Evolutionary conservation across 2,113 vertebrate genomes (phyloP).

Genomic region (Tichodroma muraria): DNA sequence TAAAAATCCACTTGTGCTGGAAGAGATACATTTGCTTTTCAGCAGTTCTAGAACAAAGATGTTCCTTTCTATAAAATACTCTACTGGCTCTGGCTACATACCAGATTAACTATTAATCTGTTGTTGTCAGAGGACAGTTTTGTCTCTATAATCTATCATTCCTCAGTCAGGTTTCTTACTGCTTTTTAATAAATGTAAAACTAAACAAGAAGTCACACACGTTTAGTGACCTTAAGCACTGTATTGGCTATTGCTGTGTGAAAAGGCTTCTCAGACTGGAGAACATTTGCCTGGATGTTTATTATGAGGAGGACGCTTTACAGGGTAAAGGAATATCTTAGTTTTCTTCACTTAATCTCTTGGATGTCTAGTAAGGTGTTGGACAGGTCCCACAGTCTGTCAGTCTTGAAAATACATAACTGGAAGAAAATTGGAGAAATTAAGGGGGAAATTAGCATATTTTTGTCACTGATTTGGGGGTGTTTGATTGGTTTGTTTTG

Average conservation of each 20-base stretch:
- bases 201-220: neutral
- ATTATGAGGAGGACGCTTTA: neutral
- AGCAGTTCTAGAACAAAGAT: neutral
- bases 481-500: neutral
- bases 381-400: neutral
- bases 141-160: neutral
- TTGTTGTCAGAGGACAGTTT: neutral
- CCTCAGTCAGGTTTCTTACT: neutral
- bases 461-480: neutral
- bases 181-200: neutral
- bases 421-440: neutral
- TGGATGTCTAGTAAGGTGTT: neutral
- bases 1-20: too few relatives aligned
- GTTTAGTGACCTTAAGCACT: neutral
- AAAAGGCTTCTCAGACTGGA: neutral
- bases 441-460: neutral
- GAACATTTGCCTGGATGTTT: neutral
- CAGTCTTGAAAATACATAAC: neutral
- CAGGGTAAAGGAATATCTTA: neutral
- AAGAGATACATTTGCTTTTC: neutral
- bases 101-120: neutral
- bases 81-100: neutral
- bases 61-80: accelerated
- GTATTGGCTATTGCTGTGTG: neutral
- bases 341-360: neutral